Evolutionary conservation across 1,140 invertebrate species (phyloP).

Genomic region (Anadara kagoshimensis): DNA sequence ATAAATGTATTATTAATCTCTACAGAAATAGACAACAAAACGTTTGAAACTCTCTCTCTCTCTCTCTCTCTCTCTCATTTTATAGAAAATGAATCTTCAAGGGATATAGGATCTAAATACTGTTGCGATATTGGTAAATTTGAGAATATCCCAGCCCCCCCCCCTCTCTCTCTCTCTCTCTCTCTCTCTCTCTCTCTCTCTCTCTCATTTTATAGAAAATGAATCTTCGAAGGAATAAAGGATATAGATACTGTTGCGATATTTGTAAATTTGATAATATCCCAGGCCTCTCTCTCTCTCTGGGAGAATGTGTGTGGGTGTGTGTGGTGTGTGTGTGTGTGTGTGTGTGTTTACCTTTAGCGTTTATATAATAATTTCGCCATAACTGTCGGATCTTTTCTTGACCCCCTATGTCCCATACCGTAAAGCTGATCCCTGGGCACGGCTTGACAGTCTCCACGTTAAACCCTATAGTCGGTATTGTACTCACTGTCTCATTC

Average conservation of each 20-base stretch:
- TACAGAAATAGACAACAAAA: neutral
- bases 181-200: neutral
- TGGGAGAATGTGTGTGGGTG: too few relatives aligned
- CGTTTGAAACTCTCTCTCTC: neutral
- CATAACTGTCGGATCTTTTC: conserved; percentile 93
- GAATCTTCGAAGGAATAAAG: neutral
- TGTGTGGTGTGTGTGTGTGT: neutral
- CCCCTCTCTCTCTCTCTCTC: neutral
- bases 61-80: neutral
- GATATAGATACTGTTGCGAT: neutral
- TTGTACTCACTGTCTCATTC: conserved; percentile 77
- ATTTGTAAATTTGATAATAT: neutral
- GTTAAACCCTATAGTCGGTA: conserved; percentile 84
- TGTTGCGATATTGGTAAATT: neutral
- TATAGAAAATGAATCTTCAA: neutral
- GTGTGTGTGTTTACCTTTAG: conserved; percentile 78
- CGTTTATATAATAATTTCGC: conserved; percentile 94
- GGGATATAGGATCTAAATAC: neutral
- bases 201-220: neutral
- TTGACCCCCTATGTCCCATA: conserved; percentile 91
- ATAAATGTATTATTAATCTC: neutral
- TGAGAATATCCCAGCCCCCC: too few relatives aligned
- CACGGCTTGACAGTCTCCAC: conserved; percentile 89
- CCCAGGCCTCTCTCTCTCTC: too few relatives aligned
- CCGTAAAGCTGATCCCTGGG: conserved; percentile 92